Evolutionary conservation across 2,113 vertebrate species (phyloP).

Genomic region (Campylomormyrus tamandua): DNA sequence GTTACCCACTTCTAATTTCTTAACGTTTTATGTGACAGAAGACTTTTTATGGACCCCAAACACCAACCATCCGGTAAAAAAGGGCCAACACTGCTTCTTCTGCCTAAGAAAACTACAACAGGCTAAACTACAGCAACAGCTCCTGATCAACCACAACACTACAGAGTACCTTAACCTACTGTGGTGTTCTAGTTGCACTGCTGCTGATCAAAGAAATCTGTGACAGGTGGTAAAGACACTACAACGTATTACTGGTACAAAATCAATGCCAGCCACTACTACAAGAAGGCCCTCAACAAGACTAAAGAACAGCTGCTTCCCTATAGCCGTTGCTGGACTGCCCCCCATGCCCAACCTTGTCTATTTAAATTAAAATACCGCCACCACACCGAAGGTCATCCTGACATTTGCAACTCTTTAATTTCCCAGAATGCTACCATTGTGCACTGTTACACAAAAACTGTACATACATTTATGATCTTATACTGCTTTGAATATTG

Average conservation of each 20-base stretch:
- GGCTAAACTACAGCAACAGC: no score
- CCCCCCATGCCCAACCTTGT: background rate
- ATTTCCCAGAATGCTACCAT: background rate
- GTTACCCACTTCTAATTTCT: background rate
- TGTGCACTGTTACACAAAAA: background rate
- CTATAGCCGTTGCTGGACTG: background rate
- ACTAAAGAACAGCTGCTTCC: background rate
- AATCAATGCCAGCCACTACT: background rate
- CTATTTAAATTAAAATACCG: background rate
- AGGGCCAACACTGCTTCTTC: background rate
- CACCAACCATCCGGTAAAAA: background rate
- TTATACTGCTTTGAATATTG: background rate
- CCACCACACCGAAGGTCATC: background rate
- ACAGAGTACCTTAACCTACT: no score
- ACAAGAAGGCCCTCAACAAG: background rate
- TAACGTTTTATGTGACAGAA: background rate
- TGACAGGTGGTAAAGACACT: background rate
- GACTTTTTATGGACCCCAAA: background rate
- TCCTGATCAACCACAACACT: no score
- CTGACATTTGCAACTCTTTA: background rate
- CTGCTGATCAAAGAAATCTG: background rate
- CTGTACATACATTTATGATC: background rate
- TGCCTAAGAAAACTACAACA: background rate
- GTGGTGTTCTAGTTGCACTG: background rate
- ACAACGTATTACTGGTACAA: background rate